phyloP scores from a whole-genome alignment of 2,113 vertebrate species.

The Cavia porcellus region DNA sequence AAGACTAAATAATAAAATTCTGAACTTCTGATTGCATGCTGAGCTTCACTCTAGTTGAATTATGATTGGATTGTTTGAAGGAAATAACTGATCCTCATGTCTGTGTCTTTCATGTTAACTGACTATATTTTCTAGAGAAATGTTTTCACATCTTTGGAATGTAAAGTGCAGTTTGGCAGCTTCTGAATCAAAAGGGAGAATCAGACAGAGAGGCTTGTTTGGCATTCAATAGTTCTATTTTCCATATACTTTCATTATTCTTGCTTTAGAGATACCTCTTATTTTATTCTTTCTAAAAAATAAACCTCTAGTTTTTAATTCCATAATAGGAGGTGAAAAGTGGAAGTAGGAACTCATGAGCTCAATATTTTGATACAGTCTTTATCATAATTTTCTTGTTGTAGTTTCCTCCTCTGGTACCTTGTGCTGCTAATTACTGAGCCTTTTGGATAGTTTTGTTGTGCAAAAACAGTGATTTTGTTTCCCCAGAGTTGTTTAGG shows the following conservation, averaged over 20 bases:
- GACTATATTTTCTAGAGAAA: not conserved
- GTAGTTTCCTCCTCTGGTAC: not conserved
- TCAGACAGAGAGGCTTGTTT: not conserved
- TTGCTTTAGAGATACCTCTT: not conserved
- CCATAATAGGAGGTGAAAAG: not conserved
- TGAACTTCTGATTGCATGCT: not conserved
- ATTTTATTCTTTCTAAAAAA: not conserved
- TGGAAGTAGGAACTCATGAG: not conserved
- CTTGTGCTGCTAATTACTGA: not conserved
- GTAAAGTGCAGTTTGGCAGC: not conserved
- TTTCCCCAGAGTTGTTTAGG: not conserved
- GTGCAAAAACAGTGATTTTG: slow-evolving; percentile 1
- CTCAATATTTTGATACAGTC: not conserved
- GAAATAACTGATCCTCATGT: not conserved
- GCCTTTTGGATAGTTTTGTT: slow-evolving; percentile 4
- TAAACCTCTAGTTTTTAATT: not conserved
- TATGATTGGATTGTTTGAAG: not conserved
- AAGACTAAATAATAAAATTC: not conserved
- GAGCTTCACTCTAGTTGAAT: not conserved
- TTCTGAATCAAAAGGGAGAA: not conserved
- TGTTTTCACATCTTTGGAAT: not conserved
- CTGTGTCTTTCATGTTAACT: not conserved
- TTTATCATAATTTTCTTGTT: not conserved
- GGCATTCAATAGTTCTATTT: not conserved
- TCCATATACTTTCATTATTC: not conserved